phyloP scores from a whole-genome alignment of 2,113 vertebrate species.

The Charina bottae region DNA sequence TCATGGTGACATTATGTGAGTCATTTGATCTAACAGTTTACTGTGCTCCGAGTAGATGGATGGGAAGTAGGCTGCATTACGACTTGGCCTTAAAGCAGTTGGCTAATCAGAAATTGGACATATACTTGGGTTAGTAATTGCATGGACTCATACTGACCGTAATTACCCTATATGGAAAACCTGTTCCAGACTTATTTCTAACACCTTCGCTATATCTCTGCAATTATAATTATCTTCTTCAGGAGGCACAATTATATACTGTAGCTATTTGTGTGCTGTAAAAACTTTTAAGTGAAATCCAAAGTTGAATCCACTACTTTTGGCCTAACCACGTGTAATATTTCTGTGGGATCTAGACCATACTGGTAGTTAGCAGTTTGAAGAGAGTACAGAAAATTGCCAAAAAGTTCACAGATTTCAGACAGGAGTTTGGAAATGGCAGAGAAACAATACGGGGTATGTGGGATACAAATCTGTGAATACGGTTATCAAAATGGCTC shows the following conservation, averaged over 20 bases:
- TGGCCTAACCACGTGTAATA: background rate
- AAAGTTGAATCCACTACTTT: background rate
- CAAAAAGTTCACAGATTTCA: background rate
- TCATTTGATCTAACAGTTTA: conserved; percentile 38
- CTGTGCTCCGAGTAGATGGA: conserved; percentile 1
- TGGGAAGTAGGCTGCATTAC: background rate
- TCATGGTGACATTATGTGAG: conserved; percentile 18
- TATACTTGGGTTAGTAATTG: background rate
- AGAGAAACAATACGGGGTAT: background rate
- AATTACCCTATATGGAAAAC: background rate
- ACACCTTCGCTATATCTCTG: background rate
- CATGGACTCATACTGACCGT: background rate
- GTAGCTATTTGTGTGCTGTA: background rate
- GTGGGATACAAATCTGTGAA: background rate
- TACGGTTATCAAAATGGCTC: background rate
- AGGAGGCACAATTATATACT: background rate
- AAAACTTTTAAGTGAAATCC: background rate
- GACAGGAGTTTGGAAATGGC: background rate
- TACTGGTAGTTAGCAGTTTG: background rate
- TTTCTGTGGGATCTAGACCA: background rate
- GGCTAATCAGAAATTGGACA: conserved; percentile 17
- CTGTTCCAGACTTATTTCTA: conserved; percentile 10
- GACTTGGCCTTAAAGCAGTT: conserved; percentile 23
- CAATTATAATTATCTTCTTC: background rate
- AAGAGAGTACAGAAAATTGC: background rate